Evolutionary conservation across 2,113 vertebrate species (phyloP).

Genomic region (Pelecanus crispus): DNA sequence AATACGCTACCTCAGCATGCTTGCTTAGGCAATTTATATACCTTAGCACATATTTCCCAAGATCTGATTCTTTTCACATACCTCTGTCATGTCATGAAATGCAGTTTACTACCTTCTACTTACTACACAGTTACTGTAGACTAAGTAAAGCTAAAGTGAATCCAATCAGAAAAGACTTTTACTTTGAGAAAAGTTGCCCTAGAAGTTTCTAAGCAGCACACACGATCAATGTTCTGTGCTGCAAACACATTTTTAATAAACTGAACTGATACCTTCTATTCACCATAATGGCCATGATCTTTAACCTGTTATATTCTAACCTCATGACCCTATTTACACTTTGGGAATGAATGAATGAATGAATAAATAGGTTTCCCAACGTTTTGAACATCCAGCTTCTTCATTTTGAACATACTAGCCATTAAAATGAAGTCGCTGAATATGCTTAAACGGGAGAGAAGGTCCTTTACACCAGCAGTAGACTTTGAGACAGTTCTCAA

Average conservation of each 20-base stretch:
- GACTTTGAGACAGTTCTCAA: not conserved
- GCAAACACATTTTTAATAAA: not conserved
- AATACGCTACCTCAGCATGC: not conserved
- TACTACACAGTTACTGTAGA: not conserved
- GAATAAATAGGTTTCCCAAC: not conserved
- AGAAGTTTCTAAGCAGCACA: not conserved
- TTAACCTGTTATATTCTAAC: not conserved
- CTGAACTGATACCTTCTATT: not conserved
- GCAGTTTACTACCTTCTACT: not conserved
- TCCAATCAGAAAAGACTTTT: not conserved
- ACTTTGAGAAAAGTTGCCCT: not conserved
- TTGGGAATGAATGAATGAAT: not conserved
- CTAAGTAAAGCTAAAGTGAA: not conserved
- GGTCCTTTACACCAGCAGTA: not conserved
- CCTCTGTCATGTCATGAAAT: not conserved
- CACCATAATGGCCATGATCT: rapidly evolving
- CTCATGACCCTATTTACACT: not conserved
- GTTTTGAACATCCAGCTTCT: not conserved
- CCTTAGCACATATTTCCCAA: not conserved
- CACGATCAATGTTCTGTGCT: not conserved
- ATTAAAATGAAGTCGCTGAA: not conserved
- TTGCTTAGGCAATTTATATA: not conserved
- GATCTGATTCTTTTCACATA: not conserved
- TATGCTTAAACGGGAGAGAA: not conserved
- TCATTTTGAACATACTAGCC: not conserved